Percentiles rank a stretch among this genome's conserved stretches.
phyloP scores from a whole-genome alignment of 92 coral and sea anemone species.

The Epizoanthus illoricatus region DNA sequence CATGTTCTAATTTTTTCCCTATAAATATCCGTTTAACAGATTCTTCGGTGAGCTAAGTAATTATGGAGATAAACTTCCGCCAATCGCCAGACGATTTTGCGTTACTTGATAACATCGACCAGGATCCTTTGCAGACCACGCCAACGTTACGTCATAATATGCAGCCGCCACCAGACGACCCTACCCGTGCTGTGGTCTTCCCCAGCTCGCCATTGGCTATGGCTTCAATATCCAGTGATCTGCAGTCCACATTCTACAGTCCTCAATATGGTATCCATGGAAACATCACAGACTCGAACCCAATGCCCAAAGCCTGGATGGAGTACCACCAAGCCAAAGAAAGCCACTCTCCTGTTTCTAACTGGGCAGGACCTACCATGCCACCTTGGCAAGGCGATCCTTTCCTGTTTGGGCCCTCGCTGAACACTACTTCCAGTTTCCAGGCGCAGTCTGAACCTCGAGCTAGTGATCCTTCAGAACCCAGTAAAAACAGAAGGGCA shows the following conservation, averaged over 20 bases:
- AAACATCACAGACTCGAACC: background rate
- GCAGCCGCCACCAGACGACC: background rate
- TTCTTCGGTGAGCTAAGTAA: background rate
- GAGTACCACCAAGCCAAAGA: slow-evolving; percentile 12
- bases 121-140: background rate
- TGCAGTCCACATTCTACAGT: background rate
- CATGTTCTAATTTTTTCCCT: background rate
- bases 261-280: background rate
- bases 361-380: background rate
- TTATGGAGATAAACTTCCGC: background rate
- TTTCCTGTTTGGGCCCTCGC: background rate
- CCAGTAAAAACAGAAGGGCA: background rate
- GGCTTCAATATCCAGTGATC: background rate
- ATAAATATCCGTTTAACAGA: background rate
- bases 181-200: background rate
- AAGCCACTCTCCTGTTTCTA: background rate
- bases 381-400: background rate
- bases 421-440: background rate
- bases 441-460: background rate
- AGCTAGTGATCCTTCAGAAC: background rate
- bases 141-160: background rate
- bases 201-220: background rate
- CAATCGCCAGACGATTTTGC: background rate
- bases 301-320: slow-evolving; percentile 30
- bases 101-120: background rate